A percentile compares a stretch with the other conserved stretches of the same genome.
Evolutionary conservation across 2,888 invertebrate species (phyloP).

Genomic region (Macrophya alboannulata): DNA sequence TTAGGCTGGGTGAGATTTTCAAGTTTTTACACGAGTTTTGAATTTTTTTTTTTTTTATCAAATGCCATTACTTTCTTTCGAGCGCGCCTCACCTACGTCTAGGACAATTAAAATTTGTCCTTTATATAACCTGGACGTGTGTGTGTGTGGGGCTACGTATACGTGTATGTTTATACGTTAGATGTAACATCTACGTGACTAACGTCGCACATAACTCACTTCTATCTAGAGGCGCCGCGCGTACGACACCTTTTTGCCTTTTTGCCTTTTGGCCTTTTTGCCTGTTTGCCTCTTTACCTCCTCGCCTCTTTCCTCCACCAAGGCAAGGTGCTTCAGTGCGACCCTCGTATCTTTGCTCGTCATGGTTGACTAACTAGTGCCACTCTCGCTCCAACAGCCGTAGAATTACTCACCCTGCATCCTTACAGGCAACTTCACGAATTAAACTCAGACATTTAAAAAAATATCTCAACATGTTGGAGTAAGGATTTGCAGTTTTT

Average conservation of each 20-base stretch:
- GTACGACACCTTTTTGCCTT: constrained; percentile 33
- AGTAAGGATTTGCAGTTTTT: neutral
- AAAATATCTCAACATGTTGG: neutral
- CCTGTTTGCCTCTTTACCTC: constrained; percentile 5
- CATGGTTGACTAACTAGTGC: constrained; percentile 45
- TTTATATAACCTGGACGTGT: neutral
- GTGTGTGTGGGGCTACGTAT: neutral
- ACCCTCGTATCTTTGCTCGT: constrained; percentile 35
- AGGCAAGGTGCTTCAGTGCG: constrained; percentile 15
- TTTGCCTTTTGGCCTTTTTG: constrained; percentile 29
- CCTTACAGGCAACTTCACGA: neutral
- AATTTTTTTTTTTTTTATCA: neutral
- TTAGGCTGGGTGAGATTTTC: neutral
- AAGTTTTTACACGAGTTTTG: neutral
- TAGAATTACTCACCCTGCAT: constrained; percentile 28
- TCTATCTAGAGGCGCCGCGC: constrained; percentile 39
- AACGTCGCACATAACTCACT: constrained; percentile 49
- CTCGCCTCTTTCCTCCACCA: constrained; percentile 9
- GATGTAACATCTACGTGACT: constrained; percentile 37
- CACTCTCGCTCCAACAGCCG: constrained; percentile 37
- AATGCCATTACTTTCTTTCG: neutral
- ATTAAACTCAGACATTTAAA: neutral
- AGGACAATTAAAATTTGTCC: neutral
- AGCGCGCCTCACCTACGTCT: neutral
- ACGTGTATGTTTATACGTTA: constrained; percentile 8